phyloP scores from a whole-genome alignment of 2,888 invertebrate species.

The Tenthredo notha region DNA sequence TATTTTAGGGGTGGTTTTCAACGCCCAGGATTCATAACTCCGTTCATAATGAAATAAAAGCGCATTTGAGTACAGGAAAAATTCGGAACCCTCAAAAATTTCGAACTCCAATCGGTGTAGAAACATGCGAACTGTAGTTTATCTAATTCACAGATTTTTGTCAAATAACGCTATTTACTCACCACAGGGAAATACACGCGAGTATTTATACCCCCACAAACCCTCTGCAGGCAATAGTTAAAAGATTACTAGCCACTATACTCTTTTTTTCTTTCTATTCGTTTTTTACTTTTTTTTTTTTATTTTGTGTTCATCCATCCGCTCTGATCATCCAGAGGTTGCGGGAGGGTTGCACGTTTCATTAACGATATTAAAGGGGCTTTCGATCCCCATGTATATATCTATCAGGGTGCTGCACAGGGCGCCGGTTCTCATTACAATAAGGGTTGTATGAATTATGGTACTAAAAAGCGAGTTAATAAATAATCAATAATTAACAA shows the following conservation, averaged over 20 bases:
- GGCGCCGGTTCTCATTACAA: not conserved
- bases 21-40: too few relatives aligned
- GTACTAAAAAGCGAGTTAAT: not conserved
- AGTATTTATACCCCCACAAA: not conserved
- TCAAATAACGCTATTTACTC: not conserved
- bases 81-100: not conserved
- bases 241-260: constrained; percentile 5
- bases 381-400: not conserved
- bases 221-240: not conserved
- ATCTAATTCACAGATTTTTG: not conserved
- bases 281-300: not conserved
- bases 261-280: not conserved
- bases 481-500: not conserved
- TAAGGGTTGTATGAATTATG: not conserved
- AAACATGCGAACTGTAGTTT: not conserved
- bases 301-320: constrained; percentile 7
- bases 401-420: not conserved
- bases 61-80: not conserved
- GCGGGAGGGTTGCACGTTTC: constrained; percentile 43
- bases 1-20: not conserved
- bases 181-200: not conserved
- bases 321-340: not conserved
- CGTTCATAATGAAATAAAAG: too few relatives aligned
- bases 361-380: constrained; percentile 43
- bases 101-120: too few relatives aligned